These are phyloP conservation scores for Scomber scombrus DNA, from an alignment of 2,113 vertebrate genomes.

Conservation along the genomic window DNA sequence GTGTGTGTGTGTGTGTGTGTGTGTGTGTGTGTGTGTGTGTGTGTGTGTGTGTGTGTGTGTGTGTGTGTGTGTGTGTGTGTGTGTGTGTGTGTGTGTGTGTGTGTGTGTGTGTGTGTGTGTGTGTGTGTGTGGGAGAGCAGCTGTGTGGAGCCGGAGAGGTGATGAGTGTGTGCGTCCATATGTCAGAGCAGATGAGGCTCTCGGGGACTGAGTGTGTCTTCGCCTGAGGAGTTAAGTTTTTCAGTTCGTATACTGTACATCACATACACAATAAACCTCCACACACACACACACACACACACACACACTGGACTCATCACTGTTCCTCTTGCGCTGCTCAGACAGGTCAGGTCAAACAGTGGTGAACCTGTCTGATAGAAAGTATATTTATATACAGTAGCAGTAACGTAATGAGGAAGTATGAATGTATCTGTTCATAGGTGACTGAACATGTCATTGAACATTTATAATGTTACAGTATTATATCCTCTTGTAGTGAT, in stretches of 20 bases:
- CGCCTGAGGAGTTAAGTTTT: conserved; percentile 20
- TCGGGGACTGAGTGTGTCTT: conserved; percentile 16
- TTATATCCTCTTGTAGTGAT: too few relatives aligned
- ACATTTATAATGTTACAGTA: too few relatives aligned
- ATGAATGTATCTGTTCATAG: too few relatives aligned
- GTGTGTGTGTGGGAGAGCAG: conserved; percentile 19
- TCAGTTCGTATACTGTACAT: background rate
- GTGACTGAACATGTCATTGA: too few relatives aligned
- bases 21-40: background rate
- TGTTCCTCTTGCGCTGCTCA: too few relatives aligned
- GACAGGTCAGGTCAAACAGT: background rate
- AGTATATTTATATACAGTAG: too few relatives aligned
- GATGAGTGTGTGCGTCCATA: conserved; percentile 29
- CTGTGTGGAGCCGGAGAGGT: conserved; percentile 31
- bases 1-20: conserved; percentile 4
- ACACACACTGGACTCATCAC: too few relatives aligned
- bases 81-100: background rate
- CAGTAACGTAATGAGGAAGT: too few relatives aligned
- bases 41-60: background rate
- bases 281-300: background rate
- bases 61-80: conserved; percentile 6
- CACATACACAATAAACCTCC: background rate
- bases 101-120: conserved; percentile 4
- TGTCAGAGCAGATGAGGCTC: conserved; percentile 53
- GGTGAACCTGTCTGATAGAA: background rate